Conservation (phyloP, 2,888 invertebrate genomes). For the Pollenia amentaria region DNA sequence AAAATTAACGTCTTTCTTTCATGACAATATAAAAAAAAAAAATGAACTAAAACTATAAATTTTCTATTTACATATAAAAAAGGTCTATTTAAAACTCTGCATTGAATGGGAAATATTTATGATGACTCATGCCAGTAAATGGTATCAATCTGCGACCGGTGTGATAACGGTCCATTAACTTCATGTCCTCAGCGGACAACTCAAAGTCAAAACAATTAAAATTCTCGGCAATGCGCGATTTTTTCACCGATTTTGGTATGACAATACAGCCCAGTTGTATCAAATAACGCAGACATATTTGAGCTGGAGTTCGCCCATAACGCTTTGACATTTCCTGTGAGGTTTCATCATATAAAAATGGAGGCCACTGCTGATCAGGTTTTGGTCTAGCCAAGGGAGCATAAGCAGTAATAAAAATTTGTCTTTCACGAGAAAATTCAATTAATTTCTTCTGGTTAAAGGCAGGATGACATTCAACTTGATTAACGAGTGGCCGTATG, state of each 20-base stretch:
- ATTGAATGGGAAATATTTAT: constrained; percentile 82
- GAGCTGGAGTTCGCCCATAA: constrained; percentile 87
- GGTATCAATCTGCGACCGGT: constrained; percentile 80
- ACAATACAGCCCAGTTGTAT: constrained; percentile 85
- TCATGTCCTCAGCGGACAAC: constrained; percentile 85
- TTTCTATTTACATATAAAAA: not conserved
- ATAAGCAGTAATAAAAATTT: constrained; percentile 89
- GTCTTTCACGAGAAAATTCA: constrained; percentile 87
- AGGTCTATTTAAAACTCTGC: constrained; percentile 77
- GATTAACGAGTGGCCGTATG: constrained; percentile 83
- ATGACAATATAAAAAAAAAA: too few species aligned
- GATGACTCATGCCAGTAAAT: constrained; percentile 80
- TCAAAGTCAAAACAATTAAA: constrained; percentile 87
- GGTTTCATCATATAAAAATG: constrained; percentile 81
- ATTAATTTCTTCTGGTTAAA: constrained; percentile 86
- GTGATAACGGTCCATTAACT: constrained; percentile 78
- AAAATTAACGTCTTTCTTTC: too few species aligned
- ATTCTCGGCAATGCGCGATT: constrained; percentile 85
- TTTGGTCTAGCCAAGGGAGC: constrained; percentile 89
- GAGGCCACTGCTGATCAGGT: constrained; percentile 86
- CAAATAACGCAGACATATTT: constrained; percentile 87
- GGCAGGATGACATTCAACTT: constrained; percentile 84
- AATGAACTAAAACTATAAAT: not conserved
- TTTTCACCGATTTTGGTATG: constrained; percentile 86
- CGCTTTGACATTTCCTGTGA: constrained; percentile 86